Evolutionary conservation across 2,113 vertebrate genomes (phyloP).

Genomic region (Strix uralensis): DNA sequence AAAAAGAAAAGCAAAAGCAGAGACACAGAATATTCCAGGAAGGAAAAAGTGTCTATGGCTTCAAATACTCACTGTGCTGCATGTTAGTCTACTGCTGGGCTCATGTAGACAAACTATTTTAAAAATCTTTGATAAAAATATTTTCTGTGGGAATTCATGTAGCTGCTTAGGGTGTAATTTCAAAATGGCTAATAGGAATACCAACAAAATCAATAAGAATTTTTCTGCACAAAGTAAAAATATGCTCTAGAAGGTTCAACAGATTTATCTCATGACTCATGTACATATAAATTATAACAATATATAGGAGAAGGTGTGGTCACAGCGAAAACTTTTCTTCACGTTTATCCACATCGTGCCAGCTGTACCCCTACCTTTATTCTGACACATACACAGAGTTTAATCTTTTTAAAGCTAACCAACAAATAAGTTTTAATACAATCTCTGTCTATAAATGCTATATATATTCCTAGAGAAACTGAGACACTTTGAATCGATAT

Average conservation of each 20-base stretch:
- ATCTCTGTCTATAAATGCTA: not conserved
- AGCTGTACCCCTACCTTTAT: not conserved
- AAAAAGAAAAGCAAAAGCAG: not conserved
- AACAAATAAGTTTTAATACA: not conserved
- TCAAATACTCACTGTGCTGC: not conserved
- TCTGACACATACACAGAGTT: not conserved
- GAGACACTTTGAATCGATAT: not conserved
- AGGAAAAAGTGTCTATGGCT: not conserved
- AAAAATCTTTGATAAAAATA: not conserved
- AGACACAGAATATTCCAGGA: not conserved
- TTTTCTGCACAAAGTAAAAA: not conserved
- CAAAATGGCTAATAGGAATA: not conserved
- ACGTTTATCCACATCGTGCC: not conserved
- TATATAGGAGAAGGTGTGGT: not conserved
- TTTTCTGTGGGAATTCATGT: not conserved
- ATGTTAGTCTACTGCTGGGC: not conserved
- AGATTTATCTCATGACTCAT: not conserved
- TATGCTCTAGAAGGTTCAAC: not conserved
- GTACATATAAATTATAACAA: not conserved
- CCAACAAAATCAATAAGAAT: not conserved
- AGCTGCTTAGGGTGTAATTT: not conserved
- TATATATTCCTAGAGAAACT: not conserved
- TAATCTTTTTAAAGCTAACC: not conserved
- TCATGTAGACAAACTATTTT: not conserved
- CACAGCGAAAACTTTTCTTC: not conserved